Evolutionary conservation across 2,113 vertebrate species (phyloP).

Genomic region (Helogale parvula): DNA sequence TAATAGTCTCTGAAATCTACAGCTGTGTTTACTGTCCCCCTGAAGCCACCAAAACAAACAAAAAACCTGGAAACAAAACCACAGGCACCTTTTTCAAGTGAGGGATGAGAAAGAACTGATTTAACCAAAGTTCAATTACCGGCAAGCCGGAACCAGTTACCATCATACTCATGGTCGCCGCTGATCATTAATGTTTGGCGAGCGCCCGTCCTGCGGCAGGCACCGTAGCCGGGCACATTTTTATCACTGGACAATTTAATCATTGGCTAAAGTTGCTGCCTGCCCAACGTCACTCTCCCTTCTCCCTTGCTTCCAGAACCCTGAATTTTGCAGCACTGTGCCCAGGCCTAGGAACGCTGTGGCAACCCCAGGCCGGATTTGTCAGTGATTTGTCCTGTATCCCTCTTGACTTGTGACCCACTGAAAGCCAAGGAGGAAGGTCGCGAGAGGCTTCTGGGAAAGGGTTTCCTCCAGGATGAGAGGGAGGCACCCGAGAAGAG

Average conservation of each 20-base stretch:
- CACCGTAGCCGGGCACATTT: not conserved
- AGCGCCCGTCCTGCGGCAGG: not conserved
- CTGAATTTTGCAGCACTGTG: not conserved
- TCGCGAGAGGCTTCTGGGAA: not conserved
- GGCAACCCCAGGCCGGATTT: not conserved
- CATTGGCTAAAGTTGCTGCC: not conserved
- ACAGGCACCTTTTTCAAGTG: not conserved
- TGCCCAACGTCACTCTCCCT: not conserved
- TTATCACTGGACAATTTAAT: not conserved
- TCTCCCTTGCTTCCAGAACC: not conserved
- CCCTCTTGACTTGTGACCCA: not conserved
- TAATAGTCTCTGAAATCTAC: not conserved
- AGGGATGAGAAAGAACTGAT: not conserved
- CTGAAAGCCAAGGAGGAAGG: not conserved
- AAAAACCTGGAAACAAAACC: not conserved
- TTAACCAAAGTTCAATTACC: not conserved
- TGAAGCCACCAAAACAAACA: not conserved
- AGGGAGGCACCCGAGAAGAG: not conserved
- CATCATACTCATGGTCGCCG: too few relatives aligned
- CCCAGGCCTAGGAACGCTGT: not conserved
- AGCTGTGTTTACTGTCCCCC: not conserved
- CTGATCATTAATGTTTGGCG: not conserved
- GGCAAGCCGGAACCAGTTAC: not conserved
- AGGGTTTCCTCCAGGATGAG: not conserved
- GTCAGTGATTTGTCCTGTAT: not conserved